Percentiles rank a stretch among this genome's conserved stretches.
phyloP scores from a whole-genome alignment of 2,797 vertebrate species.

The Morelia viridis region DNA sequence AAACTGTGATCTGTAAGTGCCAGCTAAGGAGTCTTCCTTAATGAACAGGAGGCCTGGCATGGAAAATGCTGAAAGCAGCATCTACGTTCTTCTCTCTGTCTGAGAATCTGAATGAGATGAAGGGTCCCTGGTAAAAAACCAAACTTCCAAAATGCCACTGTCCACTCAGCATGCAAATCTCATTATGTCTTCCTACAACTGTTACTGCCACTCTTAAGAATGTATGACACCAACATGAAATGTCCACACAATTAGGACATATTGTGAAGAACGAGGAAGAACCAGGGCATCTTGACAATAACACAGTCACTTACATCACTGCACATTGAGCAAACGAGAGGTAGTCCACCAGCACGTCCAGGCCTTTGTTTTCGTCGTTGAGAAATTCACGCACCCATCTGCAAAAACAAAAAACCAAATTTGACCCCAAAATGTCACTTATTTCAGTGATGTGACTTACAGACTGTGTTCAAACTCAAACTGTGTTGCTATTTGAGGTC shows the following conservation, averaged over 20 bases:
- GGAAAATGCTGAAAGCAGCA: not conserved
- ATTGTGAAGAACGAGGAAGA: not conserved
- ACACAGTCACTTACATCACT: conserved; percentile 88
- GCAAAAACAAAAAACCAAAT: conserved; percentile 46
- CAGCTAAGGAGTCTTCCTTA: not conserved
- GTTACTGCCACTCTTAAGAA: not conserved
- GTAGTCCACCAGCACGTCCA: conserved; percentile 95
- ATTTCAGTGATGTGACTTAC: not conserved
- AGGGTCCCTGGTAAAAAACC: not conserved
- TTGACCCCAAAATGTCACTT: not conserved
- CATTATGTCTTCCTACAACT: not conserved
- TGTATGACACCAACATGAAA: not conserved
- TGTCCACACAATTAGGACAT: not conserved
- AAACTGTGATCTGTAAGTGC: not conserved
- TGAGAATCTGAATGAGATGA: not conserved
- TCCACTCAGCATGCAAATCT: too few species aligned
- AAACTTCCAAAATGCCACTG: not conserved
- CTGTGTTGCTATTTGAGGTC: not conserved
- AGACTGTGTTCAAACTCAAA: not conserved
- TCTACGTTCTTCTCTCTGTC: not conserved
- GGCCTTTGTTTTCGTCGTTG: conserved; percentile 93
- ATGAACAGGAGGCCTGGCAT: not conserved
- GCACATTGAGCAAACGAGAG: conserved; percentile 95
- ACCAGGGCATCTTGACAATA: not conserved
- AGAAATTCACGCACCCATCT: conserved; percentile 98